phyloP scores from a whole-genome alignment of 2,797 vertebrate genomes.

The Echiichthys vipera region DNA sequence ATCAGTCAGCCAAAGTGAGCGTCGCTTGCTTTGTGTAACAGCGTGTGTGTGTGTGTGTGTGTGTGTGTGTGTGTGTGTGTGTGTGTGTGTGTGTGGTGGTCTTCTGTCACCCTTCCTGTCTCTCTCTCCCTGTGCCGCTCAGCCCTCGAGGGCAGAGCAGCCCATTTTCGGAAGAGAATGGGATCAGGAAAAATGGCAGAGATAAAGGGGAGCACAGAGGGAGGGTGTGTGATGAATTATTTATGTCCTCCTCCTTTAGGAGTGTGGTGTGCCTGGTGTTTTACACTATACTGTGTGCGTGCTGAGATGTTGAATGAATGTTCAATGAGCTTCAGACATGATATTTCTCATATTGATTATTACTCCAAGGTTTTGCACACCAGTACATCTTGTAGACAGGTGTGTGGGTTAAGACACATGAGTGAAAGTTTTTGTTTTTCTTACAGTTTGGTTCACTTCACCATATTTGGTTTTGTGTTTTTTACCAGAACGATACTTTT shows the following conservation, averaged over 20 bases:
- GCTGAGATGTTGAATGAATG: neutral
- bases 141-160: conserved; percentile 34
- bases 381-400: neutral
- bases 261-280: conserved; percentile 15
- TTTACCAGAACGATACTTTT: neutral
- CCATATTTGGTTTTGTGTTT: too few relatives aligned
- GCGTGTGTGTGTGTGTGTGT: conserved; percentile 9
- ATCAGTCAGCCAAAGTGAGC: conserved; percentile 68
- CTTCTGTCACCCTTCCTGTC: conserved; percentile 55
- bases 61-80: conserved; percentile 15
- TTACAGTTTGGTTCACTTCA: neutral
- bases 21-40: conserved; percentile 25
- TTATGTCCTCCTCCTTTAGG: conserved; percentile 43
- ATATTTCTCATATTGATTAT: neutral
- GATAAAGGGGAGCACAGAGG: conserved; percentile 51
- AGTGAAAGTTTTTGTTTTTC: too few relatives aligned
- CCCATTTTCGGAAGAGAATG: conserved; percentile 63
- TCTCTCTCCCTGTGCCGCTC: conserved; percentile 21
- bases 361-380: neutral
- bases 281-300: neutral
- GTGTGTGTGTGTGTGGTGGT: conserved; percentile 29
- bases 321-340: too few relatives aligned
- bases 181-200: conserved; percentile 41
- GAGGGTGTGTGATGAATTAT: conserved; percentile 63
- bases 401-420: too few relatives aligned